Evolutionary conservation across 2,113 vertebrate species (phyloP).

Genomic region (Thryonomys swinderianus): DNA sequence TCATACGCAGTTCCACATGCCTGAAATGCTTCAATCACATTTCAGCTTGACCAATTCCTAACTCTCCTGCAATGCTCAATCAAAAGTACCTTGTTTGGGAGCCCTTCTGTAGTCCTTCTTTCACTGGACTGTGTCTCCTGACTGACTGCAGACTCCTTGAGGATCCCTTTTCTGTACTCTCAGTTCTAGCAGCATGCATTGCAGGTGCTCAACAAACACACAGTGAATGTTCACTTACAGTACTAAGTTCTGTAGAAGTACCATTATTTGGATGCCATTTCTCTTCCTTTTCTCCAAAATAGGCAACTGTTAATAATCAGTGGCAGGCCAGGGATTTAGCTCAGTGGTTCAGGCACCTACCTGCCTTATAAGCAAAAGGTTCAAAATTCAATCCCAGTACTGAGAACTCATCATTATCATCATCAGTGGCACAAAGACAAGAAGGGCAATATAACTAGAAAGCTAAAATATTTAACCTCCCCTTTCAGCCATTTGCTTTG

Average conservation of each 20-base stretch:
- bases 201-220: background rate
- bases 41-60: background rate
- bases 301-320: background rate
- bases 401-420: too few species aligned
- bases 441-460: background rate
- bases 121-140: background rate
- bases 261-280: background rate
- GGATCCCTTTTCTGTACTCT: background rate
- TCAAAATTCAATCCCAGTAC: too few species aligned
- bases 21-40: background rate
- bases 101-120: background rate
- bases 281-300: background rate
- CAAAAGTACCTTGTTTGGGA: background rate
- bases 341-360: too few species aligned
- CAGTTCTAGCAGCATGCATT: background rate
- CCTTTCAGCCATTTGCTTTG: background rate
- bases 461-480: background rate
- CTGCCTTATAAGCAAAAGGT: too few species aligned
- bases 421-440: background rate
- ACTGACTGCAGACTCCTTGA: background rate
- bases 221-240: background rate
- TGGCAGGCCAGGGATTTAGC: too few species aligned
- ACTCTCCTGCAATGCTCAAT: background rate
- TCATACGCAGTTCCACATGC: background rate
- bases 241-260: background rate